Evolutionary conservation across 2,888 invertebrate genomes (phyloP), one percentile per base, ranked within the genome.

Genomic region (Ceratothoa steindachneri): DNA sequence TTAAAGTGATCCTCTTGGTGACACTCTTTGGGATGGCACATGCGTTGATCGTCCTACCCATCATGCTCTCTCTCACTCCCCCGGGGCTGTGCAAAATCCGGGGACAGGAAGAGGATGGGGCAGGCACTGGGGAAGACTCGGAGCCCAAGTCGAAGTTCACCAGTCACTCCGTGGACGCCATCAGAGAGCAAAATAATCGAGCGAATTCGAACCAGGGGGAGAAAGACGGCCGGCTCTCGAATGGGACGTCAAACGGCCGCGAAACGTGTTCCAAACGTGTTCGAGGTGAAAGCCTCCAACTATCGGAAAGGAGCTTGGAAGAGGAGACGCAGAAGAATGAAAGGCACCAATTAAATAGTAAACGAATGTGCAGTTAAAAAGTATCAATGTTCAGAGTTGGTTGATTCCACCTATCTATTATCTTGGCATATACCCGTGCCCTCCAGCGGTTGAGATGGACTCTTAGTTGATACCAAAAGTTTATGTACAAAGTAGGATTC

Each of bases 1-100:
- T 67, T 30, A 67, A 67, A 29, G 22, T 96, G 90, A 94, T 96
- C 30, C 95, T 96, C 85, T 87, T 97, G 83, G 95, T 96, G 0
- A 94, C 96, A 81, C 91, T 95, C 85, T 93, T 95, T 81, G 96
- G 96, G 53, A 93, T 95, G 2, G 89, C 96, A 88, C 96, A 97
- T 83, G 96, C 96, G 0, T 87, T 97, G 4, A 90, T 97, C 82
- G 86, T 97, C 19, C 86, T 97, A 15, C 97, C 97, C 0, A 93
- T 94, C 1, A 85, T 94, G 1, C 84, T 94, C 0, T 93, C 93
- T 12, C n/a, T 76, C 3, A 24, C 60, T 1, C 24, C 60, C 1
- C 19, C n/a, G 24, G 12, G 19, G 24, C 1, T 24, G 24, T 60
- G 60, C 24, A 60, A 60, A 60, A 3, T 60, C 3, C 5, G 15